Conservation (phyloP, 2,113 vertebrate genomes). For the Daubentonia madagascariensis region DNA sequence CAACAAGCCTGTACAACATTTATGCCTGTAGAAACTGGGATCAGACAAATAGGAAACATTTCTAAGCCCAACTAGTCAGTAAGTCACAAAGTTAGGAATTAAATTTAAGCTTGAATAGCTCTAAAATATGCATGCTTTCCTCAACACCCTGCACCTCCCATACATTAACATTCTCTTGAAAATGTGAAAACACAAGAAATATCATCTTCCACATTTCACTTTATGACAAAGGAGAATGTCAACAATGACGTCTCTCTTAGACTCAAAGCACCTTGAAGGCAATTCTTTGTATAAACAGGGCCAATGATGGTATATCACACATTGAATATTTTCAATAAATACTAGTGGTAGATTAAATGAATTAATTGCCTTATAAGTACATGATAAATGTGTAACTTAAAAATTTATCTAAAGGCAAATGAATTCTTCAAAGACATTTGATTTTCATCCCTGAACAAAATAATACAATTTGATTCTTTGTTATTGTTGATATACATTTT, state of each 20-base stretch:
- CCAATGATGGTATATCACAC: background rate
- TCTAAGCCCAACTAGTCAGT: background rate
- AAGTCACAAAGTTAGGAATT: background rate
- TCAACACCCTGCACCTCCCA: background rate
- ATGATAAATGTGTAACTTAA: background rate
- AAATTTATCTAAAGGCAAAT: background rate
- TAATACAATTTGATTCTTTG: background rate
- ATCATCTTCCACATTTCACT: background rate
- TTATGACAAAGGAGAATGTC: background rate
- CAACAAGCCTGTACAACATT: background rate
- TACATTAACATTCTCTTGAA: background rate
- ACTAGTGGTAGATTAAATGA: background rate
- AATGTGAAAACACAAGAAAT: background rate
- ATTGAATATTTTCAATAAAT: background rate
- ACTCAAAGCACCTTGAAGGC: background rate
- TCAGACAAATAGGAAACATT: background rate
- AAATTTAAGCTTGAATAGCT: background rate
- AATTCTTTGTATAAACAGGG: background rate
- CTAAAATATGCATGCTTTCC: background rate
- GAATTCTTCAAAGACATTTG: constrained; percentile 20
- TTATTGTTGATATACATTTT: background rate
- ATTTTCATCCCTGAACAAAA: background rate
- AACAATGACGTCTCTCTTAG: background rate
- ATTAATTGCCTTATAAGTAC: background rate
- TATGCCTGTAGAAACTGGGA: background rate